Evolutionary conservation across 2,888 invertebrate genomes (phyloP).

Genomic region (Itoplectis maculator): DNA sequence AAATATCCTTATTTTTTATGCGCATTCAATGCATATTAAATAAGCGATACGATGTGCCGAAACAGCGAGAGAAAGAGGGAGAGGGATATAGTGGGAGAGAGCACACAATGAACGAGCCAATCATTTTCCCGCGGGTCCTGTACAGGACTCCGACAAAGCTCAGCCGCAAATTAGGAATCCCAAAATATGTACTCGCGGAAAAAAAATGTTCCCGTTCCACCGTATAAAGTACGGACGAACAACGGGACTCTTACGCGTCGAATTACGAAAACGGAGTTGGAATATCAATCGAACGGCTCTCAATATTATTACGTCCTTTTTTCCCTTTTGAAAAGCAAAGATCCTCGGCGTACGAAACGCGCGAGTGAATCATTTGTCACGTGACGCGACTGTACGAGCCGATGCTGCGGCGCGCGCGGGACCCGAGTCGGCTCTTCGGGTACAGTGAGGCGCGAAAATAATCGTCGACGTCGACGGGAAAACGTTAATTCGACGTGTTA

Average conservation of each 20-base stretch:
- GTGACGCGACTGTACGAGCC: constrained; percentile 57
- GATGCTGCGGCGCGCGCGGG: constrained; percentile 50
- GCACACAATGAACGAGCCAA: constrained; percentile 25
- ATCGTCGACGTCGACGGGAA: constrained; percentile 8
- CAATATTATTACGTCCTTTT: constrained; percentile 26
- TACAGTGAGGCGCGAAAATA: constrained; percentile 55
- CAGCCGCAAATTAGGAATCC: constrained; percentile 19
- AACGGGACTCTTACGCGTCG: not conserved
- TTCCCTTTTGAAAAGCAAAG: constrained; percentile 33
- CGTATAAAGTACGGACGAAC: not conserved
- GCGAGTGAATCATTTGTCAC: constrained; percentile 67
- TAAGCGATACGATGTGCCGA: not conserved
- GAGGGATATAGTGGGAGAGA: not conserved
- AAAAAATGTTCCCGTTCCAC: not conserved
- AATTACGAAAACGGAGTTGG: not conserved
- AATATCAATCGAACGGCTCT: constrained; percentile 4
- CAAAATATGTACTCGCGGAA: not conserved
- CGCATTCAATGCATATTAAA: not conserved
- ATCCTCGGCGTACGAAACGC: constrained; percentile 47
- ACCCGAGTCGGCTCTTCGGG: constrained; percentile 43
- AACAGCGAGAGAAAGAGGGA: not conserved
- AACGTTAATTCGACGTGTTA: constrained; percentile 68
- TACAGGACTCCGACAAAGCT: not conserved
- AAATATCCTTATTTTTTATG: not conserved
- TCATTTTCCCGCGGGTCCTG: constrained; percentile 24